Evolutionary conservation across 1,140 invertebrate genomes (phyloP).

Genomic region (Drosophila asahinai): DNA sequence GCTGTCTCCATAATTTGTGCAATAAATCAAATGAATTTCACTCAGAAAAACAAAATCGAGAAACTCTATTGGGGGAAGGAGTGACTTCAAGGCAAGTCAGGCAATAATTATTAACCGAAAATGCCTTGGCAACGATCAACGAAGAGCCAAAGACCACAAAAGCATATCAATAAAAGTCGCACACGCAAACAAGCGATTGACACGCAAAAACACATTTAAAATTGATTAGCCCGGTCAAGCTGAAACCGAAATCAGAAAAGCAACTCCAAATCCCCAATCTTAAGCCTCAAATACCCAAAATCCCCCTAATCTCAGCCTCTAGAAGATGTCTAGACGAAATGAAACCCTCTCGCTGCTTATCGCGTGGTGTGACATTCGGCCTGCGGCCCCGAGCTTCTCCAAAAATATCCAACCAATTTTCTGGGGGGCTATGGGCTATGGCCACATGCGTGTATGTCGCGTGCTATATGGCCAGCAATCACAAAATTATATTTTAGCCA

Average conservation of each 20-base stretch:
- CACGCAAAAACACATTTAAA: slow-evolving; percentile 84
- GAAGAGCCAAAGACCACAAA: slow-evolving; percentile 49
- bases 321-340: slow-evolving; percentile 67
- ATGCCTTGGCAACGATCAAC: slow-evolving; percentile 58
- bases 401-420: slow-evolving; percentile 2
- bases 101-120: slow-evolving; percentile 72
- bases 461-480: slow-evolving; percentile 65
- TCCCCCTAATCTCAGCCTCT: slow-evolving; percentile 16
- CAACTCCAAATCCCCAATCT: slow-evolving; percentile 5
- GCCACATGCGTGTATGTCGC: slow-evolving; percentile 58
- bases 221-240: slow-evolving; percentile 75
- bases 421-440: background rate
- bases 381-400: slow-evolving; percentile 11
- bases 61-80: slow-evolving; percentile 1
- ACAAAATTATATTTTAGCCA: slow-evolving; percentile 61
- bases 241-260: slow-evolving; percentile 28
- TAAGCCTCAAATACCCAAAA: slow-evolving; percentile 1
- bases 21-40: slow-evolving; percentile 83
- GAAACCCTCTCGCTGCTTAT: slow-evolving; percentile 29
- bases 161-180: slow-evolving; percentile 80
- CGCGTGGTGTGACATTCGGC: slow-evolving; percentile 72
- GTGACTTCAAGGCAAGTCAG: slow-evolving; percentile 66
- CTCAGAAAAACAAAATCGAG: slow-evolving; percentile 75
- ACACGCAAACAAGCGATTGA: slow-evolving; percentile 82
- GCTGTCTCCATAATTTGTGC: slow-evolving; percentile 78